Evolutionary conservation across 2,888 invertebrate species (phyloP), one percentile per base, ranked within the genome.

Genomic region (Coelopa pilipes): DNA sequence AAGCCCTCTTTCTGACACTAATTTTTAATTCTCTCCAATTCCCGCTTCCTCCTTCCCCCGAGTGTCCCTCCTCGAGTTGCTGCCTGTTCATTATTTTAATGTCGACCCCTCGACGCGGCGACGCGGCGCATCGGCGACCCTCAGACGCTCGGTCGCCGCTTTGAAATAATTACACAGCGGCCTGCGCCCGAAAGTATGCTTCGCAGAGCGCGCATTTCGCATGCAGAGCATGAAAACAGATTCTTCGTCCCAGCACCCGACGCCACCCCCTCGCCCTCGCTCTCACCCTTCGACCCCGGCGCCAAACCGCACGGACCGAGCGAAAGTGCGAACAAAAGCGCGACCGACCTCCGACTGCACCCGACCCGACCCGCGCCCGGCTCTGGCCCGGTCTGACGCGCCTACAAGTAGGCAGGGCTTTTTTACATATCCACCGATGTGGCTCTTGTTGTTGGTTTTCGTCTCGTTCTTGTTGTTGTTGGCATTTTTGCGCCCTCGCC

Each of bases 301-400:
- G 34, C 34, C 2, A 34, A 34, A 34, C 34, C 34, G 34, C 34
- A 34, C 34, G 34, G 7, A 34, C 34, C 4, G 34, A 34, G 34
- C 34, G 34, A 34, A 62, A 70, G 70, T 70, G 70, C 50, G 70
- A 70, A 70, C 62, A 70, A 70, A 62, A 70, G 70, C 62, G 50
- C 62, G 47, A 34, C 34, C 34, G 34, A 34, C 34, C 34, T 7
- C 34, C 34, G 7, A 4, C 7, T 34, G 2, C 34, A 34, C 7
- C n/a, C n/a, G n/a, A n/a, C n/a, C n/a, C n/a, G n/a, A n/a, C n/a
- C n/a, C n/a, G n/a, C n/a, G n/a, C n/a, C n/a, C n/a, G n/a, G n/a
- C n/a, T n/a, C n/a, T n/a, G n/a, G n/a, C n/a, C n/a, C n/a, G n/a
- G n/a, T n/a, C n/a, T n/a, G n/a, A n/a, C 60, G 70, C 50, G 70